A percentile compares a stretch with the other conserved stretches of the same genome.
Evolutionary conservation across 2,797 vertebrate genomes (phyloP).

Genomic region (Vespertilio murinus): DNA sequence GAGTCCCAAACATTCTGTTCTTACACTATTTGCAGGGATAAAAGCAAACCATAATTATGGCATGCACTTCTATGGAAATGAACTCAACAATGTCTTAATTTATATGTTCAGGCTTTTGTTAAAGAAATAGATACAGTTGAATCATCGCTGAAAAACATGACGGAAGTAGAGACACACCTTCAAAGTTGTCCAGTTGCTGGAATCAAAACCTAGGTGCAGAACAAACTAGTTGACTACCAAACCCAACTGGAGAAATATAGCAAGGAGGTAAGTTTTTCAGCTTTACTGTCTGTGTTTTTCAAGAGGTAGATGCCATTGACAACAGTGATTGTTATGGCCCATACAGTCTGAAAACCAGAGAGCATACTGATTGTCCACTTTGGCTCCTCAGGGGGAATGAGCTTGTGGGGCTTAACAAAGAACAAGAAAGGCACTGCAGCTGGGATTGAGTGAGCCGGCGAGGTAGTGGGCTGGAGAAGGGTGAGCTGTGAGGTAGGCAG

Average conservation of each 20-base stretch:
- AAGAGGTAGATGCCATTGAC: not conserved
- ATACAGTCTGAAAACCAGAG: not conserved
- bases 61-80: not conserved
- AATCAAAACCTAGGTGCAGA: slow-evolving; percentile 89
- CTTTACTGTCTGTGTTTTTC: not conserved
- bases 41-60: not conserved
- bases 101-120: slow-evolving; percentile 86
- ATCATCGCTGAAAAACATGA: slow-evolving; percentile 91
- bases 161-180: slow-evolving; percentile 88
- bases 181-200: slow-evolving; percentile 84
- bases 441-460: not conserved
- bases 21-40: not conserved
- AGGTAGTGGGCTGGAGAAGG: not conserved
- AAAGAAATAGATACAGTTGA: slow-evolving; percentile 92
- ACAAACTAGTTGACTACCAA: slow-evolving; percentile 85
- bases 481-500: not conserved
- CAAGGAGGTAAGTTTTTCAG: slow-evolving; percentile 89
- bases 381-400: not conserved
- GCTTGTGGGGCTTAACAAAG: not conserved
- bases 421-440: not conserved
- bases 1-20: not conserved
- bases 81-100: slow-evolving; percentile 33
- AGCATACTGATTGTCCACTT: not conserved
- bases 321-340: not conserved
- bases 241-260: slow-evolving; percentile 90